These are phyloP conservation scores for Dendrolimus pini DNA, from an alignment of 2,888 invertebrate species.

Conservation along the genomic window DNA sequence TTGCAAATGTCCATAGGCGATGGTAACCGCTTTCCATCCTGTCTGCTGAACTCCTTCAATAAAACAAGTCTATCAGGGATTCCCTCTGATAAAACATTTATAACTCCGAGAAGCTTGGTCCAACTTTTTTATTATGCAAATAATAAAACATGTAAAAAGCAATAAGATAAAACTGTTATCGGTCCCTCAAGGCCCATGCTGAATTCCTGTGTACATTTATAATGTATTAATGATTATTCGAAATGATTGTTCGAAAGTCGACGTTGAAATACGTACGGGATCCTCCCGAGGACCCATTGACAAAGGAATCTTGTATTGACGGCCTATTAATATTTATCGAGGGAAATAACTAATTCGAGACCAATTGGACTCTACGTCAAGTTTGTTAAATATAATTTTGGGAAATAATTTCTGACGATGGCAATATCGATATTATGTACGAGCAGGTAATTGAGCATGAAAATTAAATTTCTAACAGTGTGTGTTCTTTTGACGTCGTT, in stretches of 20 bases:
- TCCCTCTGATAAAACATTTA: no score
- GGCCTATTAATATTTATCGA: constrained; percentile 50
- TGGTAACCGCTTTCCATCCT: no score
- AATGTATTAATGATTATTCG: constrained; percentile 16
- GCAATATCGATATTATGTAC: constrained; percentile 21
- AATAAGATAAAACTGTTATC: neutral
- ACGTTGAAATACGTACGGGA: constrained; percentile 13
- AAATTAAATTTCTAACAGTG: constrained; percentile 7
- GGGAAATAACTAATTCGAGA: constrained; percentile 43
- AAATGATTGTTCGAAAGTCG: constrained; percentile 15
- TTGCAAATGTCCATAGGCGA: no score
- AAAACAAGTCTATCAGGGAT: no score
- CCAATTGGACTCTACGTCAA: constrained; percentile 29
- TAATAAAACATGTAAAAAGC: neutral
- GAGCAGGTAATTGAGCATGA: constrained; percentile 6
- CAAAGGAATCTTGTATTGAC: constrained; percentile 37
- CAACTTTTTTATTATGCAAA: no score
- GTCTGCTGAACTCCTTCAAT: no score
- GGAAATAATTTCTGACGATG: constrained; percentile 17
- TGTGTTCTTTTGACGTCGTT: neutral
- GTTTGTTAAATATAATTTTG: constrained; percentile 26
- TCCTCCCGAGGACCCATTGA: constrained; percentile 9
- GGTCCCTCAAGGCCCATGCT: neutral
- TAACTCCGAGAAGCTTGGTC: no score
- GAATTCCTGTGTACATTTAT: constrained; percentile 8